Evolutionary conservation across 1,140 invertebrate genomes (phyloP), one percentile per base, ranked within the genome.

Genomic region (Bombus waltoni): DNA sequence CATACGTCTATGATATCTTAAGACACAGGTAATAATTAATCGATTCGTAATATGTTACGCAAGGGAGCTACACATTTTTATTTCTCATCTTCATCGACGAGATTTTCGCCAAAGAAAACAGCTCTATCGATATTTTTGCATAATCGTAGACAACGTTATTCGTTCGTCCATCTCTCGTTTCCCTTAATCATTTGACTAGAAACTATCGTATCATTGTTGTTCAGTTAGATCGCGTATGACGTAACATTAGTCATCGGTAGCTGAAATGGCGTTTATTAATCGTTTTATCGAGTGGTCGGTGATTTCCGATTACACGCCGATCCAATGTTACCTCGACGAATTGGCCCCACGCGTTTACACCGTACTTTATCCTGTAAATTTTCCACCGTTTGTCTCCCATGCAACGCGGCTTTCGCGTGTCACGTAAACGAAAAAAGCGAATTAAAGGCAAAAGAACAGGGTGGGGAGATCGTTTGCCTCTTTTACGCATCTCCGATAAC

Each of bases 401-500:
- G 13, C 3, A 18, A 25, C 18, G 25, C 28, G 25, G 25, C 9
- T 38, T 32, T 28, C 47, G 22, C 18, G 47, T 9, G 25, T 66
- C 32, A 10, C 25, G 35, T 53, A 76, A n/a, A 65, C 5, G 57
- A 62, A 40, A 40, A 40, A 42, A 76, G 9, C 1, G 18, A 71
- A 28, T 42, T 40, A 42, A 71, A 42, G 28, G 6, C 1, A 32
- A 11, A 8, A 70, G 81, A 10, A 40, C 68, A 77, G 25, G 22
- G 42, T 42, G 18, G 73, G 28, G 81, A 25, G 77, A 80, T 59
- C 79, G 78, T 90, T 78, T 78, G 89, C 85, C 91, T 90, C 88
- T 82, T 89, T 84, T 76, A 77, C 86, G 65, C 89, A 89, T 75
- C 66, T 88, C 86, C 81, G 62, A 44, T 65, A 88, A 79, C 82